Evolutionary conservation across 2,888 invertebrate species (phyloP).

Genomic region (Erebia palarica): DNA sequence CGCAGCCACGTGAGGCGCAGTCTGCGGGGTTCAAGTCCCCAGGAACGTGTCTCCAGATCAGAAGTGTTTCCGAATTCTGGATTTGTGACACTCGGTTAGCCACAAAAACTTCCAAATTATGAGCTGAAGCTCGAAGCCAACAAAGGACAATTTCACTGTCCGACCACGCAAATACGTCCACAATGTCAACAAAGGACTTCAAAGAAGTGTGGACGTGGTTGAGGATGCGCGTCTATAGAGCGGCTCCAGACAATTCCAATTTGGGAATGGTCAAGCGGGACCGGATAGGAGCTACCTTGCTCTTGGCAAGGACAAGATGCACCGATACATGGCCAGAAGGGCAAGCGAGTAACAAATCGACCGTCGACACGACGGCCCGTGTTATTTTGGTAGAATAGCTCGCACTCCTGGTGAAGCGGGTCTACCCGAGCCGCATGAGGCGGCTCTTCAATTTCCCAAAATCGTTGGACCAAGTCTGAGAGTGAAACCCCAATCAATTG

Average conservation of each 20-base stretch:
- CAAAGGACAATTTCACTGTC: constrained; percentile 30
- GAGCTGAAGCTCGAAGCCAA: constrained; percentile 17
- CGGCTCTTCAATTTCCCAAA: too few species aligned
- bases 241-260: constrained; percentile 28
- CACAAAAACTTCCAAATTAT: background rate
- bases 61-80: background rate
- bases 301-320: constrained; percentile 27
- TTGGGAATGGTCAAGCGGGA: constrained; percentile 29
- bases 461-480: too few species aligned
- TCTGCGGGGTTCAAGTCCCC: background rate
- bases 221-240: constrained; percentile 17
- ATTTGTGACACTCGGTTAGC: background rate
- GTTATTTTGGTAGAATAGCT: too few species aligned
- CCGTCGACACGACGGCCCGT: too few species aligned
- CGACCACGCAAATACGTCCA: constrained; percentile 21
- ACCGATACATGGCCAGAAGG: constrained; percentile 8
- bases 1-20: background rate
- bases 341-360: too few species aligned
- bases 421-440: too few species aligned
- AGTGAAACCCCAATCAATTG: too few species aligned
- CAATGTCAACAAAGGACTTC: background rate
- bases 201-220: constrained; percentile 2
- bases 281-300: constrained; percentile 29
- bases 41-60: background rate
- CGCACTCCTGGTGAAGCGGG: too few species aligned